Conservation (phyloP, 1,140 invertebrate genomes). For the Alviniconcha marisindica region DNA sequence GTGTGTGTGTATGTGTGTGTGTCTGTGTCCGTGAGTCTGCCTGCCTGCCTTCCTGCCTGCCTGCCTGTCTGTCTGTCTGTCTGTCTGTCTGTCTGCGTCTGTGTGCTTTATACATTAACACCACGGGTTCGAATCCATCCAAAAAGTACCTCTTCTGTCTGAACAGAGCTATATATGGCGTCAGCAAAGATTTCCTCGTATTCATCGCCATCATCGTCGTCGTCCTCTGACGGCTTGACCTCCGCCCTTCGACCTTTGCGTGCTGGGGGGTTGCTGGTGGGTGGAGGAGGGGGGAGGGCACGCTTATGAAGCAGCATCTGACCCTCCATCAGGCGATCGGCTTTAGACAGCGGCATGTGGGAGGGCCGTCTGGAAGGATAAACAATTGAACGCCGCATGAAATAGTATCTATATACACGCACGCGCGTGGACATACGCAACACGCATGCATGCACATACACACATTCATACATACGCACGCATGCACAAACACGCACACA, state of each 20-base stretch:
- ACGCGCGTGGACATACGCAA: no score
- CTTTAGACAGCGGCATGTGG: conserved; percentile 33
- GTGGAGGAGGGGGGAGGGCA: background rate
- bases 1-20: no score
- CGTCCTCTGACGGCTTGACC: no score
- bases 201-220: conserved; percentile 23
- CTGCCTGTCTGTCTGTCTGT: no score
- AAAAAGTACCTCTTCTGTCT: conserved; percentile 24
- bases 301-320: background rate
- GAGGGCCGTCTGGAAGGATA: conserved; percentile 10
- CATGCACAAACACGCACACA: no score
- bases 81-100: no score
- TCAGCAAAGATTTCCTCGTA: conserved; percentile 50
- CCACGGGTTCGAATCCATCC: no score
- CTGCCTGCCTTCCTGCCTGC: background rate
- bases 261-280: background rate
- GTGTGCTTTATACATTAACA: no score
- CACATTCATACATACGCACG: no score
- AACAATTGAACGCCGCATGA: background rate
- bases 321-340: conserved; percentile 37
- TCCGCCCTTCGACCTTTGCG: background rate
- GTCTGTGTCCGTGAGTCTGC: no score
- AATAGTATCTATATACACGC: no score
- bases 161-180: conserved; percentile 41
- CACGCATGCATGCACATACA: no score